Conservation (phyloP, 2,113 vertebrate genomes). For the Sinocyclocheilus grahami region DNA sequence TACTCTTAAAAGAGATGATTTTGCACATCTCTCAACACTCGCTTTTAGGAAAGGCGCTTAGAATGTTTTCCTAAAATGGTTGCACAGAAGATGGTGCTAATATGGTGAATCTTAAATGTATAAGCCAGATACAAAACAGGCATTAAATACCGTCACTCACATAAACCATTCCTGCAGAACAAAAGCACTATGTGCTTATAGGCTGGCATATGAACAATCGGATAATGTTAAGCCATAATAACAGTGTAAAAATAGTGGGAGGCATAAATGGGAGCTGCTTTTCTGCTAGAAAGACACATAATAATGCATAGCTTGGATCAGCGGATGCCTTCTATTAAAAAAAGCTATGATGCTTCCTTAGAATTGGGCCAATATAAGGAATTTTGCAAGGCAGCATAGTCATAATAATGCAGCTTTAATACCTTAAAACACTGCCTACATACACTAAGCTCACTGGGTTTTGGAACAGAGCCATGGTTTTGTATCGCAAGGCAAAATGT, state of each 20-base stretch:
- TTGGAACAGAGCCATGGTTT: background rate
- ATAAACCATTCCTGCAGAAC: background rate
- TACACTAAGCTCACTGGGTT: background rate
- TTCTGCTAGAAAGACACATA: conserved; percentile 59
- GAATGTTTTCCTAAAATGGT: background rate
- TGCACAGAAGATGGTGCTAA: conserved; percentile 1
- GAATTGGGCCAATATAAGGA: background rate
- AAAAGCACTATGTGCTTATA: conserved; percentile 13
- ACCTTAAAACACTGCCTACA: background rate
- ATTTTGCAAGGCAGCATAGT: background rate
- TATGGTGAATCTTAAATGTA: conserved; percentile 25
- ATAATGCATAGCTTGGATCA: conserved; percentile 75
- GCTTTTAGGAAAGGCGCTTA: background rate
- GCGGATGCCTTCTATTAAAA: conserved; percentile 45
- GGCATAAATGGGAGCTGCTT: conserved; percentile 39
- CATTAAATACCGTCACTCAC: conserved; percentile 24
- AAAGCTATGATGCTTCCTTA: too few relatives aligned
- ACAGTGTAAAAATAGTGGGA: conserved; percentile 44
- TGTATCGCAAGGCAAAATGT: background rate
- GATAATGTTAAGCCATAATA: conserved; percentile 30
- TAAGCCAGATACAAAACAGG: conserved; percentile 19
- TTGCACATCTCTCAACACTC: background rate
- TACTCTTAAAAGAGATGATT: background rate
- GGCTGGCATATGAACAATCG: conserved; percentile 9
- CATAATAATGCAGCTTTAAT: background rate